Evolutionary conservation across 2,888 invertebrate species (phyloP).

Genomic region (Euzetes globulus): DNA sequence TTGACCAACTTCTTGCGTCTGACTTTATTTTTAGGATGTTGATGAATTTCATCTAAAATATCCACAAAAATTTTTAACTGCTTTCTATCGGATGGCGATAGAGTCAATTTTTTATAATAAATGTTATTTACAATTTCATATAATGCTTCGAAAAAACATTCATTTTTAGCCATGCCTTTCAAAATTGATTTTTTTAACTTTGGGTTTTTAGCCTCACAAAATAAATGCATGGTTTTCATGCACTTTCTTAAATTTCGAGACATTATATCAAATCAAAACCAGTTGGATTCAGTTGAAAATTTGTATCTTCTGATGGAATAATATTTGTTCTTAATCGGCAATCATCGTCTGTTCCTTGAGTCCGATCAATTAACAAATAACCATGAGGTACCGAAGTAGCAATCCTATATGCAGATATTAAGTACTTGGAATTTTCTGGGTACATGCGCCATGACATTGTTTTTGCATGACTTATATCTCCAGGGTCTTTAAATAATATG

Average conservation of each 20-base stretch:
- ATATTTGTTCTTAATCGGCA: slow-evolving; percentile 31
- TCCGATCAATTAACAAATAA: slow-evolving; percentile 41
- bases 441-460: slow-evolving; percentile 31
- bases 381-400: slow-evolving; percentile 37
- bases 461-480: slow-evolving; percentile 34
- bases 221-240: not conserved
- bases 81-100: not conserved
- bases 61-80: slow-evolving; percentile 29
- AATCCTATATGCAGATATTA: slow-evolving; percentile 38
- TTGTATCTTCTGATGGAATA: slow-evolving; percentile 15
- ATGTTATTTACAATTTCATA: slow-evolving; percentile 35
- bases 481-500: slow-evolving; percentile 34
- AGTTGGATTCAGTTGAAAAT: not conserved
- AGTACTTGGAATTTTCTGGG: slow-evolving; percentile 24
- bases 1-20: not conserved
- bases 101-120: slow-evolving; percentile 10
- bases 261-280: slow-evolving; percentile 31
- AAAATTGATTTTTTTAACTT: not conserved
- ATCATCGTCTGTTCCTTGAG: slow-evolving; percentile 37
- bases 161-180: not conserved
- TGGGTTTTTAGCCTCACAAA: not conserved
- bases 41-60: not conserved
- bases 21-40: not conserved
- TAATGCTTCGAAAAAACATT: slow-evolving; percentile 1
- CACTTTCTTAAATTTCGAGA: not conserved